Evolutionary conservation across 2,113 vertebrate genomes (phyloP).

Genomic region (Lepus europaeus): DNA sequence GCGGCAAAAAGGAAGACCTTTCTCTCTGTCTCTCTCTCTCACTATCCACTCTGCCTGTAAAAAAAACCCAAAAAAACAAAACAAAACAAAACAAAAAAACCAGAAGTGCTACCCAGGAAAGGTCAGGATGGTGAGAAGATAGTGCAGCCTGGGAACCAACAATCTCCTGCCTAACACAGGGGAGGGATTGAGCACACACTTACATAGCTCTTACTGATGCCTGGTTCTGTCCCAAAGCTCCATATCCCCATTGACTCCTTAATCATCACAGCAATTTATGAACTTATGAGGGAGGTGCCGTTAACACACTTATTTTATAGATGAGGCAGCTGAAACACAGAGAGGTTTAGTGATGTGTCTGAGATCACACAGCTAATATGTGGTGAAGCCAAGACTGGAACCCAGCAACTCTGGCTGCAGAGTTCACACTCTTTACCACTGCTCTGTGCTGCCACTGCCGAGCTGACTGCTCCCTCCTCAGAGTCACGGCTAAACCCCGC

Average conservation of each 20-base stretch:
- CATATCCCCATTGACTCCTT: background rate
- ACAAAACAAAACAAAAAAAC: too few species aligned
- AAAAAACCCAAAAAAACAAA: too few species aligned
- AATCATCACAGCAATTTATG: background rate
- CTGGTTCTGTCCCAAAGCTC: background rate
- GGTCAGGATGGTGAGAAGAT: background rate
- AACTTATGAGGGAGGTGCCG: background rate
- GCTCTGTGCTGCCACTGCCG: accelerated
- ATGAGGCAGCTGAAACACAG: background rate
- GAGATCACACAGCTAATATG: background rate
- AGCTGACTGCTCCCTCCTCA: background rate
- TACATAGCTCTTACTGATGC: background rate
- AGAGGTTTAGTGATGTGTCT: background rate
- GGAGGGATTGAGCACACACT: background rate
- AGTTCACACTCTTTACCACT: background rate
- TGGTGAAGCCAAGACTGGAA: background rate
- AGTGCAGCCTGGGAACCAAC: background rate
- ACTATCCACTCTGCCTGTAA: too few species aligned
- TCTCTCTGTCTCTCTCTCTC: too few species aligned
- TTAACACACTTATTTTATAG: background rate
- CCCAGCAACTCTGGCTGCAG: background rate
- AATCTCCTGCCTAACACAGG: background rate
- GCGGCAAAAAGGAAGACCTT: too few species aligned
- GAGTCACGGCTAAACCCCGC: background rate
- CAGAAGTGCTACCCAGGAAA: background rate